A percentile compares a stretch with the other conserved stretches of the same genome.
Conservation (phyloP, 2,888 invertebrate genomes). For the Tipula vernalis region DNA sequence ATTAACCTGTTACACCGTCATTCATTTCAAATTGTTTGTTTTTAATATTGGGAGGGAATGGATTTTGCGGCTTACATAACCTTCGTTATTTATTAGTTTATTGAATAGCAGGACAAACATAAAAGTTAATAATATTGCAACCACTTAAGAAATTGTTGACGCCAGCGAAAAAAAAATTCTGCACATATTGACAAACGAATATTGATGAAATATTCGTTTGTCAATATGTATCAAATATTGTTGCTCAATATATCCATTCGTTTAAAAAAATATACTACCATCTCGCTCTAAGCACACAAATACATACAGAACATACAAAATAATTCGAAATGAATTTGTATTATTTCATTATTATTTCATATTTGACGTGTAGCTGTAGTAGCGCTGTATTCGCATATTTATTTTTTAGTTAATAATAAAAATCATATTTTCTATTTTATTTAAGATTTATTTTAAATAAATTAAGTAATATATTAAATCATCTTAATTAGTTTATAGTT, state of each 20-base stretch:
- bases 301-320: not conserved
- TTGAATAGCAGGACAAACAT: too few relatives aligned
- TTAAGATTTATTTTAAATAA: not conserved
- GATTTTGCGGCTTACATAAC: too few relatives aligned
- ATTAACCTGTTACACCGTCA: too few relatives aligned
- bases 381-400: not conserved
- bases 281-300: not conserved
- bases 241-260: not conserved
- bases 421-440: not conserved
- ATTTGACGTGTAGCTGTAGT: not conserved
- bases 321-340: not conserved
- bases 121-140: too few relatives aligned
- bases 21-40: too few relatives aligned
- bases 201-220: not conserved
- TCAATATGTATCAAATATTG: not conserved
- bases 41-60: too few relatives aligned
- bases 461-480: too few relatives aligned
- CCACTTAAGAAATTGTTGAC: too few relatives aligned
- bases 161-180: not conserved
- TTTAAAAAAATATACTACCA: not conserved
- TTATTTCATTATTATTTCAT: not conserved
- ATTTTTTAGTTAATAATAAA: not conserved
- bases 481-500: too few relatives aligned
- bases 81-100: too few relatives aligned
- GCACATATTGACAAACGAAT: not conserved